A percentile compares a stretch with the other conserved stretches of the same genome.
Conservation (phyloP, 2,113 vertebrate genomes). For the Tragelaphus imberbis region DNA sequence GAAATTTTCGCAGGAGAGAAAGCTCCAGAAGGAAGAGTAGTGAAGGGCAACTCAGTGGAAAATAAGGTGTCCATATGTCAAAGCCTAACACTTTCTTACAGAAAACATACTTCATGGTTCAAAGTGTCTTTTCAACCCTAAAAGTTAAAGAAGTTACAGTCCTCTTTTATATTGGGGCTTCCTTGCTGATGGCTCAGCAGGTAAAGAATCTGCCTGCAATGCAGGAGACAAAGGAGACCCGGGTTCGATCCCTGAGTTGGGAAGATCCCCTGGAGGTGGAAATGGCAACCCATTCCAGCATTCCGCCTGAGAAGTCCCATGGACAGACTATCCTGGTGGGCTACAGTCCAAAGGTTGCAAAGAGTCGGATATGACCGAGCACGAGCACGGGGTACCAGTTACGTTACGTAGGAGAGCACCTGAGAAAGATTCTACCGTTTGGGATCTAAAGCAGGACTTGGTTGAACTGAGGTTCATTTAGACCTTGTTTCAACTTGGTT, state of each 20-base stretch:
- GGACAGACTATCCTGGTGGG: background rate
- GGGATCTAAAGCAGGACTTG: background rate
- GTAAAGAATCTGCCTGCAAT: background rate
- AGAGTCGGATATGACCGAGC: background rate
- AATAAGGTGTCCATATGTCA: background rate
- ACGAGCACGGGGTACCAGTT: background rate
- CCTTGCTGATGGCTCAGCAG: background rate
- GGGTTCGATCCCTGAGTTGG: background rate
- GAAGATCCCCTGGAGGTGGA: background rate
- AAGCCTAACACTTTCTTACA: background rate
- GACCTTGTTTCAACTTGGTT: background rate
- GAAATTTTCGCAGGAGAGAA: background rate
- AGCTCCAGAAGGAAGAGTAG: background rate
- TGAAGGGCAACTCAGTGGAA: background rate
- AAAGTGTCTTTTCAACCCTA: background rate
- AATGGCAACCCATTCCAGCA: background rate
- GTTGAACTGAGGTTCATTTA: conserved; percentile 15
- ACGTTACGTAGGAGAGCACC: background rate
- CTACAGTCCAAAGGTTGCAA: background rate
- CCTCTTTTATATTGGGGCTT: background rate
- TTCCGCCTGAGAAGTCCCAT: background rate
- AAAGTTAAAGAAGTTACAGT: background rate
- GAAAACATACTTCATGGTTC: background rate
- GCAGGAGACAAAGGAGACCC: background rate
- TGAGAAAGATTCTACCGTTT: background rate